Evolutionary conservation across 2,888 invertebrate genomes (phyloP), one percentile per base, ranked within the genome.

Genomic region (Dolichomitus sp.): DNA sequence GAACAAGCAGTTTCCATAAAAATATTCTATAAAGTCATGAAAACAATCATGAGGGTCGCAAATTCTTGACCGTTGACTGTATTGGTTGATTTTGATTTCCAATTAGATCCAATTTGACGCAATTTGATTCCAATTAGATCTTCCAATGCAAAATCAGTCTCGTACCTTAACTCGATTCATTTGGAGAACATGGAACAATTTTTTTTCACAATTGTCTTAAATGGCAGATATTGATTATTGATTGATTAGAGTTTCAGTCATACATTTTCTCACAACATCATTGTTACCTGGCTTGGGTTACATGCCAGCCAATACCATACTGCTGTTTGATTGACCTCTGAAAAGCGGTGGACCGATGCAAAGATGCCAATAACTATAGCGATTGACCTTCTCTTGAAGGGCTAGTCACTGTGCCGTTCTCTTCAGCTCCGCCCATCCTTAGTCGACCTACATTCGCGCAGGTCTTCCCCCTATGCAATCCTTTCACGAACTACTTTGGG

Each of bases 361-460:
- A 17, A 61, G 37, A 61, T n/a, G 61, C 61, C 61, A 61, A 40
- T 37, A 37, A 61, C 61, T 40, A 37, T 37, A 40, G 61, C 19
- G 9, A 40, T 40, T 17, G 61, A 37, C 37, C 33, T 27, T 54
- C 27, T 61, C 37, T 17, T 19, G 37, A 61, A 61, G 61, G 61
- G 61, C 37, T 40, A 61, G 37, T 37, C 61, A 61, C 61, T 37
- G 61, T 61, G 17, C 61, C 61, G 61, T 61, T 61, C 37, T 19
- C 37, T 19, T 4, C 61, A 19, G 37, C 33, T 37, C 6, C 19
- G 59, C 61, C 61, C 61, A 61, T 61, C 37, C 61, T 61, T 37
- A 4, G 61, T 61, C 61, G 61, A 61, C 61, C 61, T 37, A 61
- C 40, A 61, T 61, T 61, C 37, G 37, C 14, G 37, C 37, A 37